phyloP scores from a whole-genome alignment of 2,888 invertebrate species.

The Drosophila prostipennis region DNA sequence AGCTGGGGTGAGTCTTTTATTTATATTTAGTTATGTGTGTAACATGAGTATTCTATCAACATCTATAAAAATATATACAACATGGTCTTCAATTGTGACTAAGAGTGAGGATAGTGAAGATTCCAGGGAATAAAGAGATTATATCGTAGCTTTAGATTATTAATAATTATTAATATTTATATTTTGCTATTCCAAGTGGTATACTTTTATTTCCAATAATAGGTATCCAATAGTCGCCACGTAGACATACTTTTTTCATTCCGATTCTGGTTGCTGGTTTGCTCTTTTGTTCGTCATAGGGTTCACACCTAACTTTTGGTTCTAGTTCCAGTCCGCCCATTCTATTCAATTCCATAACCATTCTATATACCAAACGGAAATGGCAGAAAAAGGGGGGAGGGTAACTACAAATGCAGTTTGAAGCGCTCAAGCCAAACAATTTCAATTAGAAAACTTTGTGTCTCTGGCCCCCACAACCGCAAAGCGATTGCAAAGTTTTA shows the following conservation, averaged over 20 bases:
- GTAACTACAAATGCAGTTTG: slow-evolving; percentile 1
- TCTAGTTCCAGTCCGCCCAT: slow-evolving; percentile 33
- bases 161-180: too few relatives aligned
- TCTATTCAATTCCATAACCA: too few relatives aligned
- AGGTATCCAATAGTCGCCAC: neutral
- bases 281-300: slow-evolving; percentile 21
- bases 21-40: neutral
- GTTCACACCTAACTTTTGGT: slow-evolving; percentile 2
- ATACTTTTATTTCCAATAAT: too few relatives aligned
- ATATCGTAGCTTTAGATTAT: too few relatives aligned
- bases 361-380: slow-evolving; percentile 5
- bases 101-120: too few relatives aligned
- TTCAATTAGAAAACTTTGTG: slow-evolving; percentile 28
- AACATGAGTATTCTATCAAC: too few relatives aligned
- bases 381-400: neutral
- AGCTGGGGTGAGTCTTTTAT: neutral
- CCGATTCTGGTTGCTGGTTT: neutral
- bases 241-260: too few relatives aligned
- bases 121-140: too few relatives aligned
- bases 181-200: too few relatives aligned
- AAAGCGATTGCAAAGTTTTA: slow-evolving; percentile 24
- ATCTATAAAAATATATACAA: too few relatives aligned
- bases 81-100: too few relatives aligned
- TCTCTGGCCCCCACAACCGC: slow-evolving; percentile 12
- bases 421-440: slow-evolving; percentile 1